A percentile compares a stretch with the other conserved stretches of the same genome.
Conservation (phyloP, 2,797 vertebrate species). For the Schizopygopsis pylzovi region DNA sequence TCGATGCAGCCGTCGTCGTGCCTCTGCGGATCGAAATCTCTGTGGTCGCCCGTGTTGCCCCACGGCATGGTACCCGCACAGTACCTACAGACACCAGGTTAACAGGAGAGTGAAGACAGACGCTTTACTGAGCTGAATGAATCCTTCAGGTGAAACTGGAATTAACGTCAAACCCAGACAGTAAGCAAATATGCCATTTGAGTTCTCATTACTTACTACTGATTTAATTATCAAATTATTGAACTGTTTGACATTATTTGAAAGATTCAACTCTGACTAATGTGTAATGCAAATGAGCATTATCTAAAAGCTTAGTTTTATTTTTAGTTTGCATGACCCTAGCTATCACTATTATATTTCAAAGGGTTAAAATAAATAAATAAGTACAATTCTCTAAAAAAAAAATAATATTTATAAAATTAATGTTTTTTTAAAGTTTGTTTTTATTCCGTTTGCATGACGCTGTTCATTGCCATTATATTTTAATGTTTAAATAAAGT, state of each 20-base stretch:
- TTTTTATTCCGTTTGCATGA: too few species aligned
- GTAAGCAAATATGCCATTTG: background rate
- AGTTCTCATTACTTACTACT: too few species aligned
- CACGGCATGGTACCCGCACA: conserved; percentile 99
- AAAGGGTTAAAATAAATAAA: background rate
- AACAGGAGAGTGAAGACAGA: background rate
- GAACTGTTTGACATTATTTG: background rate
- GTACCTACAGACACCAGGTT: conserved; percentile 79
- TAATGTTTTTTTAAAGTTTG: background rate
- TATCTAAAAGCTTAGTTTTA: background rate
- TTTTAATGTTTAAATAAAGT: too few species aligned
- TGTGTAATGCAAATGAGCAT: background rate
- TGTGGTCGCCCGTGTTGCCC: conserved; percentile 96
- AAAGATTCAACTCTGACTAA: background rate
- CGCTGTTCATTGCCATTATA: too few species aligned
- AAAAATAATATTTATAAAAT: background rate
- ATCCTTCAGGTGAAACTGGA: background rate
- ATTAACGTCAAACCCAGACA: background rate
- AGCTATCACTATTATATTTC: background rate
- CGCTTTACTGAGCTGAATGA: background rate
- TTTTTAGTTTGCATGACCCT: background rate
- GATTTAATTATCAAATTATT: too few species aligned
- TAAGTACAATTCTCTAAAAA: background rate
- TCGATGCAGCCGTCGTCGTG: conserved; percentile 98
- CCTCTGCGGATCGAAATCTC: conserved; percentile 97